Evolutionary conservation across 2,888 invertebrate genomes (phyloP).

Genomic region (Drosophila lutescens): DNA sequence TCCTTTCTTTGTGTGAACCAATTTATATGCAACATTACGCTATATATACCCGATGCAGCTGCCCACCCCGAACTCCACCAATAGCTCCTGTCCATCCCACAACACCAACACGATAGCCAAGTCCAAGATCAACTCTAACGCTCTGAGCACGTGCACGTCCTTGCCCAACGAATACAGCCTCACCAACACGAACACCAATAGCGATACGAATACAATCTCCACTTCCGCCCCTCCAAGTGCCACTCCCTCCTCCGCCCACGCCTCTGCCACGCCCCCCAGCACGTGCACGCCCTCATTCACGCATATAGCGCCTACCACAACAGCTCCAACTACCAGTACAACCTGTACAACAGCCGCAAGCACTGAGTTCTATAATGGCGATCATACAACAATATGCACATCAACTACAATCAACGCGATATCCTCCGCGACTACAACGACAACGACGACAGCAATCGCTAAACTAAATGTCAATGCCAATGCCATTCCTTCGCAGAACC

Average conservation of each 20-base stretch:
- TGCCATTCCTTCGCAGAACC: conserved; percentile 81
- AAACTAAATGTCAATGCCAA: conserved; percentile 78
- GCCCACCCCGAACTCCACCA: conserved; percentile 56
- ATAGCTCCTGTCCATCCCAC: conserved; percentile 49
- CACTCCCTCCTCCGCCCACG: conserved; percentile 39
- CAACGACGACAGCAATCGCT: conserved; percentile 55
- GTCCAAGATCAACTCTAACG: conserved; percentile 48
- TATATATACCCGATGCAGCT: conserved; percentile 60
- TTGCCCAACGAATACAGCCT: conserved; percentile 35
- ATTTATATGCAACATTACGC: conserved; percentile 32
- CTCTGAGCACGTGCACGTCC: conserved; percentile 74
- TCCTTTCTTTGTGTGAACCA: conserved; percentile 66
- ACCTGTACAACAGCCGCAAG: conserved; percentile 49
- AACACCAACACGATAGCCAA: conserved; percentile 38
- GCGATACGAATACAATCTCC: conserved; percentile 17
- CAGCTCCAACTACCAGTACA: conserved; percentile 48
- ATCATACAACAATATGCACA: conserved; percentile 51
- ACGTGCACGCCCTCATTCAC: conserved; percentile 69
- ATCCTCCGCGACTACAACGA: conserved; percentile 38
- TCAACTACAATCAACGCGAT: conserved; percentile 45
- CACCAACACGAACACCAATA: conserved; percentile 28
- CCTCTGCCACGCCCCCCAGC: conserved; percentile 56
- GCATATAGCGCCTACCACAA: conserved; percentile 61
- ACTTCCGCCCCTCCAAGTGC: conserved; percentile 27
- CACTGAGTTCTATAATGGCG: conserved; percentile 47